Conservation (phyloP, 2,113 vertebrate genomes). For the Lasiurus borealis region DNA sequence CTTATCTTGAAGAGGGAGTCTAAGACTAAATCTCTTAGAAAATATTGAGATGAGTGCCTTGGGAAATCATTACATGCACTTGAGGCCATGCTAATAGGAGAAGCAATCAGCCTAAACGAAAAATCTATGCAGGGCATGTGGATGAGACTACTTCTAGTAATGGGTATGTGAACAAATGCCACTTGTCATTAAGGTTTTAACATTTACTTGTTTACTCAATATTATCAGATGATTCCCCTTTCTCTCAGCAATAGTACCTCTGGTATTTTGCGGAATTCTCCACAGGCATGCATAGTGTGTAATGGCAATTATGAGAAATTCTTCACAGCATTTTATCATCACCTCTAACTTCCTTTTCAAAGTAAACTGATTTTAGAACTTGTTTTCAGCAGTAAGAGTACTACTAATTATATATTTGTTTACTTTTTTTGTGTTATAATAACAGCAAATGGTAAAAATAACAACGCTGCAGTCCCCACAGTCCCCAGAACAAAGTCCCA, state of each 20-base stretch:
- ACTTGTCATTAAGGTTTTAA: background rate
- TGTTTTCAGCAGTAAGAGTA: background rate
- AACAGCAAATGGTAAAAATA: background rate
- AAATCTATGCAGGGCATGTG: background rate
- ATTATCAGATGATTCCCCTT: background rate
- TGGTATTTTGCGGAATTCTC: background rate
- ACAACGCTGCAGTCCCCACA: background rate
- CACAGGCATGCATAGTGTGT: background rate
- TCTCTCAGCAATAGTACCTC: background rate
- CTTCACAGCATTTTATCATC: background rate
- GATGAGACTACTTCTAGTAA: background rate
- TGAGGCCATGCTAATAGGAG: background rate
- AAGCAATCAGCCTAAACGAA: background rate
- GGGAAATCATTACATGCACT: background rate
- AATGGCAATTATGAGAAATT: background rate
- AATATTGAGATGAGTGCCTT: background rate
- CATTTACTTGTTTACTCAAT: background rate
- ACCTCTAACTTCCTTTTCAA: conserved; percentile 16
- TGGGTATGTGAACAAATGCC: background rate
- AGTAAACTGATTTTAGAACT: background rate
- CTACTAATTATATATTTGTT: background rate
- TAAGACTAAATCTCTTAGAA: conserved; percentile 46
- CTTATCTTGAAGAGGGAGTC: background rate
- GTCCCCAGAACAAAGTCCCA: background rate
- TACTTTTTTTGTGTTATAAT: background rate